Evolutionary conservation across 2,113 vertebrate genomes (phyloP), one percentile per base, ranked within the genome.

Genomic region (Indicator maculatus): DNA sequence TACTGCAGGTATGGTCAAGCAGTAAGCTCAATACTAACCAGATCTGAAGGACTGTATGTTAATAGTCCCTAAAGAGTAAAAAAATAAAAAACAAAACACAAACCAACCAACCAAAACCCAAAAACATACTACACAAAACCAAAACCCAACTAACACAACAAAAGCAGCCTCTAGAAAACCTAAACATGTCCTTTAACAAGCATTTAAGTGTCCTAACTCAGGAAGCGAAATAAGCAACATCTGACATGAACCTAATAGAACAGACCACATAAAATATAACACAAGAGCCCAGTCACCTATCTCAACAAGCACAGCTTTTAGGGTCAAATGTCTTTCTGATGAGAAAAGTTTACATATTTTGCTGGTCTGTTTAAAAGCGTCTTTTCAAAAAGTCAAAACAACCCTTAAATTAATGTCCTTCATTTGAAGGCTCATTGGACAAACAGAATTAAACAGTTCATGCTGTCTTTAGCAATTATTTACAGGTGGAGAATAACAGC

Each of bases 311-410:
- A 89, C 27, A 95, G 83, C 33, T 95, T 90, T 86, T 52, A 80
- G 83, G 92, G 92, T 73, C 96, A 92, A 60, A 95, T 8, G 61
- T 89, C 59, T 0, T 84, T 53, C 81, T 73, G 15, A 72, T 21
- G 52, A 88, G 41, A 58, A 77, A 77, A 90, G 96, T 96, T 96
- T 96, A 96, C 92, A 93, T 93, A 90, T 81, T 94, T 90, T 81
- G 19, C 86, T 71, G 23, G 41, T 84, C 47, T 96, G 96, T 93
- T 93, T 96, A 92, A 74, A 90, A 93, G 28, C 6, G 38, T 67
- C 73, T 90, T 95, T 86, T 58, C 2, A 9, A 74, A 77, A 93
- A 83, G 53, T 78, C 83, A 88, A 96, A 96, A 95, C 95, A 96
- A 88, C 4, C 4, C 12, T 92, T 67, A 64, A 89, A 94, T 91